These are phyloP conservation scores for Choloepus didactylus DNA, from an alignment of 2,797 vertebrate species.

Conservation along the genomic window DNA sequence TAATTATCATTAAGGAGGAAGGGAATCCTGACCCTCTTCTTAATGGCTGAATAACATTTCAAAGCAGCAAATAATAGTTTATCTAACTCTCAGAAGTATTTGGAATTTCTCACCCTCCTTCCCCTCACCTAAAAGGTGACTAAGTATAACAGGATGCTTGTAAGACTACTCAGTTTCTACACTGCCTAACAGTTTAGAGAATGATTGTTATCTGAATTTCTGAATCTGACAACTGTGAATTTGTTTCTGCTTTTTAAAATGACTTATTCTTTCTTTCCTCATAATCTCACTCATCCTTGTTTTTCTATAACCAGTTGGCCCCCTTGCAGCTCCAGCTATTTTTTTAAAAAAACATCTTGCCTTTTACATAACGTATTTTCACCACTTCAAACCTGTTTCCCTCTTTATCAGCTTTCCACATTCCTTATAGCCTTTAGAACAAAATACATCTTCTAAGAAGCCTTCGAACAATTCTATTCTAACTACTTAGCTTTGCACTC, in stretches of 20 bases:
- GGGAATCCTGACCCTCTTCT: conserved; percentile 26
- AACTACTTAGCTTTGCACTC: neutral
- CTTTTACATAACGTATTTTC: neutral
- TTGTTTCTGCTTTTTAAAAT: conserved; percentile 36
- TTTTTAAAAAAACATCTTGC: neutral
- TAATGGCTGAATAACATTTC: conserved; percentile 40
- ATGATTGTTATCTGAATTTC: conserved; percentile 15
- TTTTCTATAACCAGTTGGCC: neutral
- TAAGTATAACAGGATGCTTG: neutral
- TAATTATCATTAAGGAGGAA: conserved; percentile 50
- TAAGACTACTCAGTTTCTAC: neutral
- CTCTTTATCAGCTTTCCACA: neutral
- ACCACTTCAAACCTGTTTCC: neutral
- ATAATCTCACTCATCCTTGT: neutral
- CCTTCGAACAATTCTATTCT: neutral
- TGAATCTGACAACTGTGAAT: neutral
- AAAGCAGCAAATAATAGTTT: conserved; percentile 11
- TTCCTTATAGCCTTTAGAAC: neutral
- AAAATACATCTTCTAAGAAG: neutral
- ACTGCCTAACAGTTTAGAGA: neutral
- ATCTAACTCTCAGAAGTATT: neutral
- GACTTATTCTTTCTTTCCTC: neutral
- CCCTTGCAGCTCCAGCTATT: neutral
- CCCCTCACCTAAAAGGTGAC: neutral
- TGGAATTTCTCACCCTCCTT: neutral